These are phyloP conservation scores for Amaurobius ferox DNA, from an alignment of 2,888 invertebrate species.

Conservation along the genomic window DNA sequence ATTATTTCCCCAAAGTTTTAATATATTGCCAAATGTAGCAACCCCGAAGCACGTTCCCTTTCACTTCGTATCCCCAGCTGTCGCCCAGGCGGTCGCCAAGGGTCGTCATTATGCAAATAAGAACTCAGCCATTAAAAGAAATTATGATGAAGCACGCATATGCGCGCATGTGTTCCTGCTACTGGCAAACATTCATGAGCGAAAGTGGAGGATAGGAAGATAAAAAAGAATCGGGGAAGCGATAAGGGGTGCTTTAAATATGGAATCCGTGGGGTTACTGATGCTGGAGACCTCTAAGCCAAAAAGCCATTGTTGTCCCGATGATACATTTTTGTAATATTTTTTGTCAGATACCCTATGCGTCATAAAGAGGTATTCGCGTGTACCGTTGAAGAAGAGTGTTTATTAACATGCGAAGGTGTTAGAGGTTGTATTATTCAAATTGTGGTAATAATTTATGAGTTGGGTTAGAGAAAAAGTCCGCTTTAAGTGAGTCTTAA, in stretches of 20 bases:
- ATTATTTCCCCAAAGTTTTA: too few species aligned
- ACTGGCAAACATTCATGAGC: slow-evolving; percentile 22
- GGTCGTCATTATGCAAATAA: slow-evolving; percentile 70
- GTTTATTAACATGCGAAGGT: slow-evolving; percentile 10
- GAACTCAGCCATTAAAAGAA: slow-evolving; percentile 61
- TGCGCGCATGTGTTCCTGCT: slow-evolving; percentile 34
- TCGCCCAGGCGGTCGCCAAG: slow-evolving; percentile 46
- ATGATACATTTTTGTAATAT: slow-evolving; percentile 53
- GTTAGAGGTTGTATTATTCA: background rate
- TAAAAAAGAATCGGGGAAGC: background rate
- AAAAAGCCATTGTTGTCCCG: slow-evolving; percentile 60
- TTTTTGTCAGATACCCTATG: slow-evolving; percentile 5
- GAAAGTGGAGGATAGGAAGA: slow-evolving; percentile 1
- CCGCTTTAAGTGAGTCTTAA: background rate
- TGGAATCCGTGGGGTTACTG: slow-evolving; percentile 45
- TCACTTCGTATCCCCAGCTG: slow-evolving; percentile 43
- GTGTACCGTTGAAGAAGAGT: background rate
- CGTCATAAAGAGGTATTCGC: slow-evolving; percentile 29
- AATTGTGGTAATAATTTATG: background rate
- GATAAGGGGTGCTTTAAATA: slow-evolving; percentile 36
- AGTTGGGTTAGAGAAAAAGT: background rate
- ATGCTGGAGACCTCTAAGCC: slow-evolving; percentile 35
- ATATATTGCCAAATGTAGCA: slow-evolving; percentile 40
- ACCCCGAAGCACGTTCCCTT: background rate
- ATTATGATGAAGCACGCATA: slow-evolving; percentile 58